Conservation (phyloP, 2,113 vertebrate genomes). For the Gopherus flavomarginatus region DNA sequence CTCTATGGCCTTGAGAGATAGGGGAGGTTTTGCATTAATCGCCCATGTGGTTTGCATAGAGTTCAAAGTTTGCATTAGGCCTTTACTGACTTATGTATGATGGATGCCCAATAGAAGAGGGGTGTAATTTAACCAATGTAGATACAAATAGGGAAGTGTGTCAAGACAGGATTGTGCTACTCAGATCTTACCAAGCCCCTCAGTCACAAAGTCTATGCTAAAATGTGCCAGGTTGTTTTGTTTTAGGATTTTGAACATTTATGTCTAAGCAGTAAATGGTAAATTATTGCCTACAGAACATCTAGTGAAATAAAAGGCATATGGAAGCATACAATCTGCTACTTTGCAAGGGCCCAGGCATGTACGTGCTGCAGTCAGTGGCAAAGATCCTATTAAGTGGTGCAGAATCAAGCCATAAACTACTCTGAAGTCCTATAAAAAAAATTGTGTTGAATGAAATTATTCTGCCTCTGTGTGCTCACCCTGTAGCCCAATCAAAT, state of each 20-base stretch:
- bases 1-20: neutral
- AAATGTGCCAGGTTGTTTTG: neutral
- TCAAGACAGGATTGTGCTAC: neutral
- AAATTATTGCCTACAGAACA: neutral
- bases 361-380: slow-evolving; percentile 16
- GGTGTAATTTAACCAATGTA: neutral
- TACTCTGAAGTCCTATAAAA: slow-evolving; percentile 1
- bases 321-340: neutral
- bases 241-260: neutral
- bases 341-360: neutral
- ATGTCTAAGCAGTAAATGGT: neutral
- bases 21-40: neutral
- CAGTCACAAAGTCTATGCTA: neutral
- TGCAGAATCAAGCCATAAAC: slow-evolving; percentile 17
- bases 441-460: slow-evolving; percentile 40
- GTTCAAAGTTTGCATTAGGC: neutral
- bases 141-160: neutral
- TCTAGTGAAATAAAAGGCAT: neutral
- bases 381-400: slow-evolving; percentile 5
- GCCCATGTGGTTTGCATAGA: neutral
- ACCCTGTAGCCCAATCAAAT: neutral
- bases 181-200: slow-evolving; percentile 29
- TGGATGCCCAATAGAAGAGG: neutral
- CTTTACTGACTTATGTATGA: neutral
- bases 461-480: neutral